Conservation (phyloP, 2,797 vertebrate genomes). For the Typhlichthys eigenmanni region DNA sequence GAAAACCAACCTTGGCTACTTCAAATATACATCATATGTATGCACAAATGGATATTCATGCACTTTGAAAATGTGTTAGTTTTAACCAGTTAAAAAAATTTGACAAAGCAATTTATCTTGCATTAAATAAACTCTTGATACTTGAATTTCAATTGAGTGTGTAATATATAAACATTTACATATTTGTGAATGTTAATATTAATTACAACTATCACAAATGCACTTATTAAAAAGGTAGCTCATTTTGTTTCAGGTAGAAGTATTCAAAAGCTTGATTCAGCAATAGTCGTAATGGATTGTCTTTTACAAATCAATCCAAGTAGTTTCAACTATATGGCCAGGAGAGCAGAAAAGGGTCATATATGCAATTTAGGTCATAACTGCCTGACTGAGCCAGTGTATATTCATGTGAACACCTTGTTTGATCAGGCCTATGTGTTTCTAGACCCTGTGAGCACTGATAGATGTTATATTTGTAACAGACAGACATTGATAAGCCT, state of each 20-base stretch:
- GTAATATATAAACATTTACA: conserved; percentile 13
- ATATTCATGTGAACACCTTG: conserved; percentile 35
- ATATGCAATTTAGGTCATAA: conserved; percentile 9
- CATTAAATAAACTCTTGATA: not conserved
- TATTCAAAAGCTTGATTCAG: conserved; percentile 1
- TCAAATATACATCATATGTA: conserved; percentile 1
- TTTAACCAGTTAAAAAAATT: not conserved
- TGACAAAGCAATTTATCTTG: not conserved
- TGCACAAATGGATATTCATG: not conserved
- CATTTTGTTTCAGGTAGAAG: no score
- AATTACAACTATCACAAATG: not conserved
- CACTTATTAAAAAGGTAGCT: conserved; percentile 2
- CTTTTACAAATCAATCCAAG: conserved; percentile 28
- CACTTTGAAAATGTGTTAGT: not conserved
- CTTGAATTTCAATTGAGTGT: conserved; percentile 1
- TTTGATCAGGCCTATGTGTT: conserved; percentile 9
- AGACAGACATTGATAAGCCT: conserved; percentile 12
- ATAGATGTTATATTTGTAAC: not conserved
- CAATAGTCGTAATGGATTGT: conserved; percentile 17
- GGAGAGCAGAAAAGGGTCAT: conserved; percentile 13
- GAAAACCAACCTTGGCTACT: conserved; percentile 12
- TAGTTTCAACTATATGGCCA: conserved; percentile 24
- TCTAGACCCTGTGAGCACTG: conserved; percentile 3
- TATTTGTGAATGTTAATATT: conserved; percentile 1
- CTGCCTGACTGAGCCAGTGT: conserved; percentile 44